Evolutionary conservation across 1,140 invertebrate species (phyloP).

Genomic region (Coptotermes formosanus): DNA sequence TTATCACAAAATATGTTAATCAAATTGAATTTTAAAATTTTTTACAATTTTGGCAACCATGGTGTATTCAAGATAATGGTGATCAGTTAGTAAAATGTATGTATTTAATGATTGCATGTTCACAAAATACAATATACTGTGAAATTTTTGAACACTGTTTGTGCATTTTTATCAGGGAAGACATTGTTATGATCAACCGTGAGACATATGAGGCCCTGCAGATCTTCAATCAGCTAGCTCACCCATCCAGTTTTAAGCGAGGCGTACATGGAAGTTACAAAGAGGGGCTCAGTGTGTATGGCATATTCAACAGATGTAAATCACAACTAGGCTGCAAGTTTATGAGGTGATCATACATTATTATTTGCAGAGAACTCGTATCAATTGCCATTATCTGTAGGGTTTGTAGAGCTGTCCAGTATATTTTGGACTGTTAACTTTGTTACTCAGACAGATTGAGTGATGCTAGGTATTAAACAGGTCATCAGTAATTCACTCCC

Average conservation of each 20-base stretch:
- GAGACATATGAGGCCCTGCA: constrained; percentile 70
- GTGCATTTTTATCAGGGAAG: constrained; percentile 49
- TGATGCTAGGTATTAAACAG: background rate
- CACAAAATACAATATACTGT: too few relatives aligned
- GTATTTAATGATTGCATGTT: too few relatives aligned
- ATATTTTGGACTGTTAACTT: background rate
- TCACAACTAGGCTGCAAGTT: constrained; percentile 57
- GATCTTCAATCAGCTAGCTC: constrained; percentile 69
- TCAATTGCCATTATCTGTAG: too few relatives aligned
- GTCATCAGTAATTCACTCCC: too few relatives aligned
- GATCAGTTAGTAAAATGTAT: too few relatives aligned
- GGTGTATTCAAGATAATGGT: too few relatives aligned
- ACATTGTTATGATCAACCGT: constrained; percentile 70
- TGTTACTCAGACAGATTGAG: background rate
- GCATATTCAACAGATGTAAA: constrained; percentile 68
- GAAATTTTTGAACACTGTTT: too few relatives aligned
- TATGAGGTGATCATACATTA: constrained; percentile 50
- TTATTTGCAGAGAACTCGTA: too few relatives aligned
- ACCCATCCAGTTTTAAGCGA: constrained; percentile 73
- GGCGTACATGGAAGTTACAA: constrained; percentile 55
- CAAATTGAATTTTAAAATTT: too few relatives aligned
- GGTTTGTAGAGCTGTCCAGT: background rate
- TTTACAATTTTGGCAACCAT: too few relatives aligned
- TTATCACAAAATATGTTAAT: too few relatives aligned
- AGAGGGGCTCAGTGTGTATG: constrained; percentile 72